A percentile compares a stretch with the other conserved stretches of the same genome.
Conservation (phyloP, 2,113 vertebrate species). For the Callipepla squamata region DNA sequence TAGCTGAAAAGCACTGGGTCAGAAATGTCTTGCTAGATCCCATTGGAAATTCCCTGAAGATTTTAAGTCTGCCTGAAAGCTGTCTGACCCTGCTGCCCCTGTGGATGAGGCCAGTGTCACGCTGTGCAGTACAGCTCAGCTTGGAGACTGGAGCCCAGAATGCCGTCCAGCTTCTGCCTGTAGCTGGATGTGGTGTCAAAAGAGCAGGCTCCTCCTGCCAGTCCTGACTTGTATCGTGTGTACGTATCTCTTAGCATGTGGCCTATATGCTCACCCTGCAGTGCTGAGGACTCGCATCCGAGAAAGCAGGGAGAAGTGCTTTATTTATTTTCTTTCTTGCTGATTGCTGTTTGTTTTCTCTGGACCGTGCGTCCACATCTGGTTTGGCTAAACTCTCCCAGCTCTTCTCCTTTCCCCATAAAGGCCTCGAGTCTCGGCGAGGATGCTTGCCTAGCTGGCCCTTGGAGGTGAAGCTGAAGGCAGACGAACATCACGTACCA, state of each 20-base stretch:
- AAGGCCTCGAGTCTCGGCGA: conserved; percentile 72
- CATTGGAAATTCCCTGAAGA: neutral
- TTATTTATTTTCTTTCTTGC: neutral
- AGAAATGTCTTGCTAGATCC: neutral
- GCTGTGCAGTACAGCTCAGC: neutral
- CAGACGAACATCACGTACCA: conserved; percentile 72
- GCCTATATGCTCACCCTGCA: neutral
- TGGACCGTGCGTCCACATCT: conserved; percentile 65
- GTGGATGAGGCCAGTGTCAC: fast-evolving
- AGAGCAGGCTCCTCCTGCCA: neutral
- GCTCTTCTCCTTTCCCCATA: conserved; percentile 51
- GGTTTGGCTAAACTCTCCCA: conserved; percentile 69
- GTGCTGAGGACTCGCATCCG: neutral
- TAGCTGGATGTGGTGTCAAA: neutral
- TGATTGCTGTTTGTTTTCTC: conserved; percentile 21
- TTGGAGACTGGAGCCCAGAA: neutral
- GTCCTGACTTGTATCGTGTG: neutral
- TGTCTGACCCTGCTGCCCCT: neutral
- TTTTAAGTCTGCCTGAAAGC: neutral
- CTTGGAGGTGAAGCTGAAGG: conserved; percentile 73
- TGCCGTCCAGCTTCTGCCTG: neutral
- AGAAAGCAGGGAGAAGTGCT: neutral
- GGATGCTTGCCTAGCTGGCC: conserved; percentile 54
- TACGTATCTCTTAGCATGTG: neutral
- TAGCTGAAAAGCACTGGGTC: neutral